Evolutionary conservation across 2,888 invertebrate genomes (phyloP).

Genomic region (Limulus polyphemus): DNA sequence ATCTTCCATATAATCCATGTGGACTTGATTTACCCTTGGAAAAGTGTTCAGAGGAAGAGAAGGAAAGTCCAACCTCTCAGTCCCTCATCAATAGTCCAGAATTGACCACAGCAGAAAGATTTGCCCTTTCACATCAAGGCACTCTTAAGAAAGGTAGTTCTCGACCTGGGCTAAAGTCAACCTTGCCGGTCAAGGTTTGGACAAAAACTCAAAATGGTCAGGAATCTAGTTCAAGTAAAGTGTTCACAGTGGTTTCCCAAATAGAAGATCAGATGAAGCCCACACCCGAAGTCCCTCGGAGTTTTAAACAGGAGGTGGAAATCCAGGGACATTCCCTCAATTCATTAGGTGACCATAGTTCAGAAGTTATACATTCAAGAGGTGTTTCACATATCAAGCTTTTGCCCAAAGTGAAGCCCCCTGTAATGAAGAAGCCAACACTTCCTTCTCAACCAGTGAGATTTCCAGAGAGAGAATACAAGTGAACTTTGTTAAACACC

Average conservation of each 20-base stretch:
- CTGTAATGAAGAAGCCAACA: slow-evolving; percentile 56
- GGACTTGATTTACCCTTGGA: slow-evolving; percentile 26
- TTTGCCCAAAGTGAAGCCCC: slow-evolving; percentile 53
- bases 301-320: neutral
- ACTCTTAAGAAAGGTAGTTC: slow-evolving; percentile 51
- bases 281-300: neutral
- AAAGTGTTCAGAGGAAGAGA: neutral
- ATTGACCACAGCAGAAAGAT: slow-evolving; percentile 58
- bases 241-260: slow-evolving; percentile 2
- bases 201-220: slow-evolving; percentile 15
- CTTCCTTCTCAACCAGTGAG: neutral
- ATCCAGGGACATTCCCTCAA: neutral
- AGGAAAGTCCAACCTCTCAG: no score
- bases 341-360: neutral
- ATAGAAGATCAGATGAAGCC: no score
- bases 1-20: slow-evolving; percentile 47
- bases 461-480: slow-evolving; percentile 2
- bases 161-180: slow-evolving; percentile 18
- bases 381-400: slow-evolving; percentile 28
- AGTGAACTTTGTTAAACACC: neutral
- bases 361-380: no score
- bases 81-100: slow-evolving; percentile 4
- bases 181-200: slow-evolving; percentile 9
- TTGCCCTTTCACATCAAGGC: slow-evolving; percentile 63
- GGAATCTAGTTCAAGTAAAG: slow-evolving; percentile 14